Evolutionary conservation across 1,140 invertebrate genomes (phyloP), one percentile per base, ranked within the genome.

Genomic region (Aradophagus sp.): DNA sequence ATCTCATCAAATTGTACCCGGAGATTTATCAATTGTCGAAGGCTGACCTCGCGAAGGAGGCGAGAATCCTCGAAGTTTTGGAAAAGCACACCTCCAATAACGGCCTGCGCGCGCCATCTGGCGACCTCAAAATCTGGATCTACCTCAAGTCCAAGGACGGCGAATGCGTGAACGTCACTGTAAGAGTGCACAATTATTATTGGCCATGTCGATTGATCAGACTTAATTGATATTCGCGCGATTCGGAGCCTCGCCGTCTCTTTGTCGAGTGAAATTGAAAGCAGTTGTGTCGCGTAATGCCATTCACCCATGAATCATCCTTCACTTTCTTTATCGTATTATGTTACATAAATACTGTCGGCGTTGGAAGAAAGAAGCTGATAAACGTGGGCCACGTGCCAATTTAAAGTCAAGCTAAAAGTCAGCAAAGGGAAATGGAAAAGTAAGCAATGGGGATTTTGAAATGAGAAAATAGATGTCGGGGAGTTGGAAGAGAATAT

Each of bases 71-170:
- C 16, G 85, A 89, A 56, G 89, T 92, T 1, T 81, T 95, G 6
- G 88, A 92, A 77, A 88, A 89, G 44, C 90, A 92, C 52, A 82
- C 85, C n/a, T 86, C 87, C 0, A 84, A 81, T 36, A 84, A 81
- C 42, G 78, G 80, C 1, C 84, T 88, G 17, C 83, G 88, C 0
- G 91, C 91, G 70, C 89, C 89, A 0, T 92, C 92, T 0, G 93
- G 93, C 0, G 92, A 95, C 77, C 87, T 95, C 14, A 90, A 91
- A 77, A 88, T 94, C n/a, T 94, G 93, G 92, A 89, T 95, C 61
- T 90, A 92, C 77, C 84, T 92, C 1, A 76, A 86, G 8, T 87
- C 81, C 31, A 88, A 76, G 75, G 81, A 86, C 58, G 89, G 89
- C 45, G 84, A 89, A 74, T 89, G 90, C 73, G 85, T 90, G 8